Percentiles rank a stretch among this genome's conserved stretches.
Evolutionary conservation across 2,797 vertebrate species (phyloP).

Genomic region (Phrynocephalus vlangalii): DNA sequence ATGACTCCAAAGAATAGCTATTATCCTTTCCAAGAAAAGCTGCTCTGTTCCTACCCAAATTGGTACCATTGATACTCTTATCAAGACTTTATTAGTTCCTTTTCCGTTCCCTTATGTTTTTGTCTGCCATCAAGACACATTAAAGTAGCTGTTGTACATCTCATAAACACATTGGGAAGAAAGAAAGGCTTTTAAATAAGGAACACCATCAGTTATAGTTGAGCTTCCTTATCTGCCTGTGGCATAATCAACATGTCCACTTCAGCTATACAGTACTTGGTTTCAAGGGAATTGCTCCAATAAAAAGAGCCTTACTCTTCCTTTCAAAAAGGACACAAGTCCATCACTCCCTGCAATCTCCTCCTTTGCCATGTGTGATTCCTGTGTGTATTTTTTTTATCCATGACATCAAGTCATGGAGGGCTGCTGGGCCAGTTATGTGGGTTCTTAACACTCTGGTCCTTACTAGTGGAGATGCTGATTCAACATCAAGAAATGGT

Average conservation of each 20-base stretch:
- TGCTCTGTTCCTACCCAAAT: background rate
- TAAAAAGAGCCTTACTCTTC: background rate
- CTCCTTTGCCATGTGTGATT: background rate
- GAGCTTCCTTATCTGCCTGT: background rate
- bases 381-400: background rate
- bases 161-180: conserved; percentile 28
- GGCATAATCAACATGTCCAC: conserved; percentile 28
- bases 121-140: conserved; percentile 28
- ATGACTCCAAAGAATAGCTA: background rate
- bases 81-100: background rate
- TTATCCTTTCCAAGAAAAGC: background rate
- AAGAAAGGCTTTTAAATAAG: conserved; percentile 43
- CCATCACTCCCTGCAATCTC: background rate
- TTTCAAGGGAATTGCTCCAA: background rate
- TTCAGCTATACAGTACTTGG: background rate
- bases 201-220: conserved; percentile 19
- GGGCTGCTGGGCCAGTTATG: background rate
- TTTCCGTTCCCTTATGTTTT: conserved; percentile 29
- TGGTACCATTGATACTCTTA: background rate
- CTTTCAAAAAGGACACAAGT: background rate
- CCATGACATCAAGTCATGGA: background rate
- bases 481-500: too few species aligned
- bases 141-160: conserved; percentile 35
- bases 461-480: too few species aligned
- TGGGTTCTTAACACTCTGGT: background rate